Evolutionary conservation across 2,113 vertebrate species (phyloP).

Genomic region (Urocitellus parryii): DNA sequence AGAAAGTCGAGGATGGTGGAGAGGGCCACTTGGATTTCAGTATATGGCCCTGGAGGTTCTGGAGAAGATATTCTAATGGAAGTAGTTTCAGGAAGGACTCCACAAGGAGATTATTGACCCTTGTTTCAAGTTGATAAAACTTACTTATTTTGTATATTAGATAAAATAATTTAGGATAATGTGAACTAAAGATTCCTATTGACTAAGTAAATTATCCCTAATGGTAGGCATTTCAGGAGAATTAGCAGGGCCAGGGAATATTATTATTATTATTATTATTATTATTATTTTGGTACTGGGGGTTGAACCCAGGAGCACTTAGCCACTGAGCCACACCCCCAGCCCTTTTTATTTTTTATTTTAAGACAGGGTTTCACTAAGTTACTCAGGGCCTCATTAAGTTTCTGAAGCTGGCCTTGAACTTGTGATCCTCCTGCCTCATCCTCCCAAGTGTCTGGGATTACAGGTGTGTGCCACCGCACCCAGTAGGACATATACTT

Average conservation of each 20-base stretch:
- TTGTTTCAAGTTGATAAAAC: background rate
- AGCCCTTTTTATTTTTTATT: too few relatives aligned
- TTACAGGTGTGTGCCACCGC: too few relatives aligned
- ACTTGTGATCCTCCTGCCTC: too few relatives aligned
- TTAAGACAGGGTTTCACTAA: too few relatives aligned
- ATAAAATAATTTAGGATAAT: background rate
- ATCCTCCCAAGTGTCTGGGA: too few relatives aligned
- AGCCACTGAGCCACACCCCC: too few relatives aligned
- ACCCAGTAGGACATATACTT: background rate
- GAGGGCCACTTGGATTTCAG: background rate
- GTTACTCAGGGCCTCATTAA: too few relatives aligned
- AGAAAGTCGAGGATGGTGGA: background rate
- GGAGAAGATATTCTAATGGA: background rate
- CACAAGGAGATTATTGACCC: background rate
- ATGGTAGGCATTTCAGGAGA: conserved; percentile 21
- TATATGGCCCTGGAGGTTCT: background rate
- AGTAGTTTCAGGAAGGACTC: background rate
- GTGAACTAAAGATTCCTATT: background rate
- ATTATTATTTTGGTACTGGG: too few relatives aligned
- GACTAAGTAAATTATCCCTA: background rate
- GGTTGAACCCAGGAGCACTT: too few relatives aligned
- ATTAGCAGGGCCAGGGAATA: background rate
- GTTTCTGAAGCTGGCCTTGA: too few relatives aligned
- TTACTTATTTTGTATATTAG: background rate
- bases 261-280: too few relatives aligned